Conservation (phyloP, 2,113 vertebrate species). For the Acinonyx jubatus region DNA sequence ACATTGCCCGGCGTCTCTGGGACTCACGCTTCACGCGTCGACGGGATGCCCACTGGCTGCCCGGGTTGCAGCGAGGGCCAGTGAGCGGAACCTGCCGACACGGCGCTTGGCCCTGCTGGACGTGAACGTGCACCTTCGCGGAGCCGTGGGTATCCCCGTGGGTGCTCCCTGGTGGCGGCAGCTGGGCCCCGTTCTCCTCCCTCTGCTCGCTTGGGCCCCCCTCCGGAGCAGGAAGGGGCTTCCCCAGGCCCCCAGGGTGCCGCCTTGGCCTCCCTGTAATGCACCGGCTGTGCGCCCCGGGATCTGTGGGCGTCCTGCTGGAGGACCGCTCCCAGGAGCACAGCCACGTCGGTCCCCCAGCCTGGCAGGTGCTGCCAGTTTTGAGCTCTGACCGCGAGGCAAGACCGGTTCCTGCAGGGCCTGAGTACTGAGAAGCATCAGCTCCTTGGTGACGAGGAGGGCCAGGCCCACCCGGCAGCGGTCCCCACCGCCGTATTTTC, state of each 20-base stretch:
- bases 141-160: fast-evolving
- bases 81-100: neutral
- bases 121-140: neutral
- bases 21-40: fast-evolving
- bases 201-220: neutral
- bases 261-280: neutral
- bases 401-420: neutral
- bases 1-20: fast-evolving
- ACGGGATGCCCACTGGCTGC: fast-evolving
- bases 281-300: fast-evolving
- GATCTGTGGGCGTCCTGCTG: neutral
- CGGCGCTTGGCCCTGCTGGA: neutral
- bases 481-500: fast-evolving
- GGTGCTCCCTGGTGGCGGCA: fast-evolving
- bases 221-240: neutral
- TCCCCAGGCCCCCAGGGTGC: neutral
- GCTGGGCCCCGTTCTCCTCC: neutral
- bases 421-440: too few species aligned
- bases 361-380: fast-evolving
- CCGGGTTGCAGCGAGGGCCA: fast-evolving
- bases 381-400: neutral
- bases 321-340: fast-evolving
- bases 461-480: fast-evolving
- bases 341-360: fast-evolving
- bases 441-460: neutral